These are phyloP conservation scores for Brachyopa scutellaris DNA, from an alignment of 2,888 invertebrate species.

Conservation along the genomic window DNA sequence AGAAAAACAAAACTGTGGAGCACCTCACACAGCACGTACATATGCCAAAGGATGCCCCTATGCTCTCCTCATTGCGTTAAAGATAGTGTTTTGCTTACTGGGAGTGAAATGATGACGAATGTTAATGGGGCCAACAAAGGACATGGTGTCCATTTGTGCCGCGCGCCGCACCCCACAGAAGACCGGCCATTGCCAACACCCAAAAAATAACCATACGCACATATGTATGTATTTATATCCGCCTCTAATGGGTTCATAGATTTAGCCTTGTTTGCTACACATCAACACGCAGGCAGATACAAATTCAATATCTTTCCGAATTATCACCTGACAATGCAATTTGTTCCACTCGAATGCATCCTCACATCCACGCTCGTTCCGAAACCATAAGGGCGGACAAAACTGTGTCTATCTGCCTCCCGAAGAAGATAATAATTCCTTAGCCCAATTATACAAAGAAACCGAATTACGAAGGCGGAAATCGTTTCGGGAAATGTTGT, in stretches of 20 bases:
- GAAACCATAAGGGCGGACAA: neutral
- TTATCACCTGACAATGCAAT: slow-evolving; percentile 58
- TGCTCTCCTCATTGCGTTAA: slow-evolving; percentile 10
- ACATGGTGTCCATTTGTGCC: slow-evolving; percentile 19
- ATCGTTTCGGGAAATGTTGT: slow-evolving; percentile 36
- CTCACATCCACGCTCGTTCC: neutral
- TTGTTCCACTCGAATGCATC: slow-evolving; percentile 38
- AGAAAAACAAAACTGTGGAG: neutral
- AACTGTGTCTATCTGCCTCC: neutral
- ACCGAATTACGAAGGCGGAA: slow-evolving; percentile 54
- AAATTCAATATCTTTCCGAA: slow-evolving; percentile 21
- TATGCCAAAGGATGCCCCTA: slow-evolving; percentile 12
- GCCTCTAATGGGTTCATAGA: slow-evolving; percentile 43
- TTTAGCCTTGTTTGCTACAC: slow-evolving; percentile 21
- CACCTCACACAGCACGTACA: slow-evolving; percentile 50
- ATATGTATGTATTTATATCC: too few relatives aligned
- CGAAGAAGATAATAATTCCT: slow-evolving; percentile 12
- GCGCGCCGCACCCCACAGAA: slow-evolving; percentile 10
- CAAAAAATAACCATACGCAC: slow-evolving; percentile 12
- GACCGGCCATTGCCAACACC: slow-evolving; percentile 24
- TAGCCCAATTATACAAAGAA: slow-evolving; percentile 8
- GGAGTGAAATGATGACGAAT: slow-evolving; percentile 53
- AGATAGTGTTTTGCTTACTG: slow-evolving; percentile 30
- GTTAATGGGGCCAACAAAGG: slow-evolving; percentile 56
- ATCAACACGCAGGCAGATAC: slow-evolving; percentile 30